A percentile compares a stretch with the other conserved stretches of the same genome.
Conservation (phyloP, 2,888 invertebrate genomes). For the Heteromurus nitidus region DNA sequence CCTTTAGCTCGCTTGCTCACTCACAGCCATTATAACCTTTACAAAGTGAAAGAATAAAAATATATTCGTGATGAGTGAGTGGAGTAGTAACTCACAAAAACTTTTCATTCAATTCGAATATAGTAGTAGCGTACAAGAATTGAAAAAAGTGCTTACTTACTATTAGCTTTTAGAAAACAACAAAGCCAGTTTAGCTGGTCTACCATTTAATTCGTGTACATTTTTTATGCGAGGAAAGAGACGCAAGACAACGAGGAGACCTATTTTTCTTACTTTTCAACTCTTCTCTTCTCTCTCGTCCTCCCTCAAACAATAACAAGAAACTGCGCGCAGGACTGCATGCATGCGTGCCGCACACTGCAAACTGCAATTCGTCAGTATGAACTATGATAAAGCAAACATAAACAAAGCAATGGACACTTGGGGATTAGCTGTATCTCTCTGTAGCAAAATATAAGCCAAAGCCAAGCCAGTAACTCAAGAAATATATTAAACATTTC, state of each 20-base stretch:
- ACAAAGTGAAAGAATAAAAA: no score
- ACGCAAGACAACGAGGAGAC: conserved; percentile 5
- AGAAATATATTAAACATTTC: not conserved
- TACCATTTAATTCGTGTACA: conserved; percentile 13
- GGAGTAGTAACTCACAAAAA: conserved; percentile 6
- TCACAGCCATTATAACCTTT: no score
- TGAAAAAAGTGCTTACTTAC: conserved; percentile 27
- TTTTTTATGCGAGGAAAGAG: conserved; percentile 8
- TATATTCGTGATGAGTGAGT: no score
- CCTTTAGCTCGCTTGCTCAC: no score
- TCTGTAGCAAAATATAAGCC: not conserved
- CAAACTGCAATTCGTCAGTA: not conserved
- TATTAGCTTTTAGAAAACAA: conserved; percentile 38
- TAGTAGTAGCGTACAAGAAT: conserved; percentile 6
- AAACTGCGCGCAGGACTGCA: no score
- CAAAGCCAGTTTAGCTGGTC: conserved; percentile 55
- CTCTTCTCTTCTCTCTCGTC: conserved; percentile 7
- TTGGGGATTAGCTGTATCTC: not conserved
- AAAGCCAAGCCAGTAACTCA: no score
- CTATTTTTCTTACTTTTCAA: conserved; percentile 20
- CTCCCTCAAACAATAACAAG: not conserved
- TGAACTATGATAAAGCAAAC: conserved; percentile 12
- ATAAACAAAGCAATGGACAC: not conserved
- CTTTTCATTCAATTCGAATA: conserved; percentile 32
- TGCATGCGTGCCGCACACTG: no score